phyloP scores from a whole-genome alignment of 1,140 invertebrate genomes.

The Contarinia nasturtii region DNA sequence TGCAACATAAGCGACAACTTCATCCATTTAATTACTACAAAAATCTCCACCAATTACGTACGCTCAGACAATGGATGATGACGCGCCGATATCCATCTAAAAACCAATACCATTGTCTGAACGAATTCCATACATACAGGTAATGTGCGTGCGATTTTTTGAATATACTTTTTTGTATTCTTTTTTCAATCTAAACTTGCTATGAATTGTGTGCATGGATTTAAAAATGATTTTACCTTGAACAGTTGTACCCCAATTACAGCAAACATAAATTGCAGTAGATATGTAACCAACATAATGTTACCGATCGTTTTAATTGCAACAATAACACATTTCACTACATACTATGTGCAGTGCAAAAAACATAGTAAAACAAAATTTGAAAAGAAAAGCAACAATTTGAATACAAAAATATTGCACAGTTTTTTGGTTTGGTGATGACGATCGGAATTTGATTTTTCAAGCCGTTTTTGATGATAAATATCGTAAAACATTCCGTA shows the following conservation, averaged over 20 bases:
- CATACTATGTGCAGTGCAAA: slow-evolving; percentile 46
- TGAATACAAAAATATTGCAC: no score
- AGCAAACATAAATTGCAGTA: slow-evolving; percentile 99
- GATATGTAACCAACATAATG: slow-evolving; percentile 97
- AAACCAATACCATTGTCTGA: no score
- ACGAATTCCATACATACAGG: background rate
- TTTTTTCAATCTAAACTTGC: slow-evolving; percentile 4
- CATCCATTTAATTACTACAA: background rate
- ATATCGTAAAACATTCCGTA: no score
- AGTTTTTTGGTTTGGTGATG: no score
- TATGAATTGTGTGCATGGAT: slow-evolving; percentile 3
- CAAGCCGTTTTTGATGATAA: no score
- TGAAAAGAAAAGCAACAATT: no score
- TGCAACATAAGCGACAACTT: background rate
- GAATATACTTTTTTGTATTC: slow-evolving; percentile 1
- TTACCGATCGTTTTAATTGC: slow-evolving; percentile 98
- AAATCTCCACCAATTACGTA: background rate
- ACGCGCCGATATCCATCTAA: background rate
- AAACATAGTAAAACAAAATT: no score
- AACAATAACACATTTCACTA: slow-evolving; percentile 97
- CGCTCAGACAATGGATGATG: background rate
- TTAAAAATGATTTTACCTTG: slow-evolving; percentile 57
- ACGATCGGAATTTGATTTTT: no score
- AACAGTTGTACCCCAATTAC: slow-evolving; percentile 99
- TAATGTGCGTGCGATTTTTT: slow-evolving; percentile 2